These are phyloP conservation scores for Porites evermanni DNA, from an alignment of 92 coral and sea anemone genomes.

Conservation along the genomic window DNA sequence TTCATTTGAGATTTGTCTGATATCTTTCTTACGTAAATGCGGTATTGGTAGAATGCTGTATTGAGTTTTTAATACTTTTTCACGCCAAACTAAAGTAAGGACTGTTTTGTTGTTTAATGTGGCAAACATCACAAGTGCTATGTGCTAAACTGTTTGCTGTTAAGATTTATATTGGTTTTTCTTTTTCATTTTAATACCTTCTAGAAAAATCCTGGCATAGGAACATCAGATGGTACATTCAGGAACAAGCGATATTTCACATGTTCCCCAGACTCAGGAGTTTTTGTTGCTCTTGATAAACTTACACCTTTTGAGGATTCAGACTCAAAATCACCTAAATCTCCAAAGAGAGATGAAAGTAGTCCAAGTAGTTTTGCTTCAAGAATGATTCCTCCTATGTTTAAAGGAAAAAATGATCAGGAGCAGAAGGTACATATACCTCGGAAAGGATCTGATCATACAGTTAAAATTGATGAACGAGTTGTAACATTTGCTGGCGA, in stretches of 20 bases:
- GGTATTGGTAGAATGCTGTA: no score
- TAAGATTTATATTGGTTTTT: neutral
- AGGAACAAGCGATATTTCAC: constrained; percentile 65
- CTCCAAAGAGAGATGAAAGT: constrained; percentile 32
- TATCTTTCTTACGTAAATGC: no score
- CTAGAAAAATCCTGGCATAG: constrained; percentile 27
- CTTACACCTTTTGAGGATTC: constrained; percentile 46
- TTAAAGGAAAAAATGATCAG: constrained; percentile 9
- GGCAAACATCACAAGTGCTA: no score
- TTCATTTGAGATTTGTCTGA: no score
- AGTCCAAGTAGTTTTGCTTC: neutral
- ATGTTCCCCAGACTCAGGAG: constrained; percentile 72
- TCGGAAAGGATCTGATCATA: neutral
- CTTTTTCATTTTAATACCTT: neutral
- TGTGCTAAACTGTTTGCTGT: neutral
- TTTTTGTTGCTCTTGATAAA: constrained; percentile 89
- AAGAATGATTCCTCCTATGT: neutral
- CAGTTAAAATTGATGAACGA: constrained; percentile 52
- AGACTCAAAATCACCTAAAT: constrained; percentile 33
- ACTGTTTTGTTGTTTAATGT: no score
- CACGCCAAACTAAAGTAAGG: no score
- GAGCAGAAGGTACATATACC: neutral
- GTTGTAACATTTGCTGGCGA: constrained; percentile 63
- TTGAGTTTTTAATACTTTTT: no score
- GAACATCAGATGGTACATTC: constrained; percentile 84